These are phyloP conservation scores for Oncorhynchus tshawytscha DNA, from an alignment of 2,113 vertebrate species.

Conservation along the genomic window DNA sequence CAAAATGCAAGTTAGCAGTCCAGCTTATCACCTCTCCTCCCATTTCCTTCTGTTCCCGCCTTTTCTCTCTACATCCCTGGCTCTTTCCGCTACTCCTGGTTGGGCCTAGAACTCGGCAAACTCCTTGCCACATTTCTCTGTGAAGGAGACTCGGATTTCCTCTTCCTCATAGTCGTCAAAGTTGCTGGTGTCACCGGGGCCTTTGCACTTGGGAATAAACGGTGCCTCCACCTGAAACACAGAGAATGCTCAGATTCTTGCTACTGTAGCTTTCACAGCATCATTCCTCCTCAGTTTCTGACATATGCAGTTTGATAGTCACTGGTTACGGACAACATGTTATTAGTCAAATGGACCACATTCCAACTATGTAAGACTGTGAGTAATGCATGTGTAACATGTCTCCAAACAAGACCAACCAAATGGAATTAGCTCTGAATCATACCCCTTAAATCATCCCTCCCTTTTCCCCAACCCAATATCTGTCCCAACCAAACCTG, in stretches of 20 bases:
- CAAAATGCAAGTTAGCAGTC: conserved; percentile 72
- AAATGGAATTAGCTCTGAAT: too few species aligned
- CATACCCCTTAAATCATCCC: too few species aligned
- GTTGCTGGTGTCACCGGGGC: conserved; percentile 92
- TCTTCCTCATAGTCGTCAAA: conserved; percentile 95
- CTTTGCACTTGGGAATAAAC: conserved; percentile 95
- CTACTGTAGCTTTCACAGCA: too few species aligned
- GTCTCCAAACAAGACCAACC: too few species aligned
- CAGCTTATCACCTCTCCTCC: conserved; percentile 47
- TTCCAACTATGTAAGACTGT: too few species aligned
- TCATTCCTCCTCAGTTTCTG: too few species aligned
- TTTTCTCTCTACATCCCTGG: conserved; percentile 51
- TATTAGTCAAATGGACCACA: too few species aligned
- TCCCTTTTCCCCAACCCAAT: too few species aligned
- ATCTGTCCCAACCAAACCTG: background rate
- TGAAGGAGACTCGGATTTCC: conserved; percentile 89
- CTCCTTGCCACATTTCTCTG: conserved; percentile 92
- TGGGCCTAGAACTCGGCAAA: conserved; percentile 88
- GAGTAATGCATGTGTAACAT: too few species aligned
- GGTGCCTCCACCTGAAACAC: conserved; percentile 85
- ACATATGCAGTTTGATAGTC: too few species aligned
- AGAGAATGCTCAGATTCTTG: background rate
- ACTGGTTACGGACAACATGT: background rate
- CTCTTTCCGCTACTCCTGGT: conserved; percentile 54
- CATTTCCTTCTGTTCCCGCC: conserved; percentile 24